These are phyloP conservation scores for Sinodicranocentrus sp. DNA, from an alignment of 2,888 invertebrate genomes.

Conservation along the genomic window DNA sequence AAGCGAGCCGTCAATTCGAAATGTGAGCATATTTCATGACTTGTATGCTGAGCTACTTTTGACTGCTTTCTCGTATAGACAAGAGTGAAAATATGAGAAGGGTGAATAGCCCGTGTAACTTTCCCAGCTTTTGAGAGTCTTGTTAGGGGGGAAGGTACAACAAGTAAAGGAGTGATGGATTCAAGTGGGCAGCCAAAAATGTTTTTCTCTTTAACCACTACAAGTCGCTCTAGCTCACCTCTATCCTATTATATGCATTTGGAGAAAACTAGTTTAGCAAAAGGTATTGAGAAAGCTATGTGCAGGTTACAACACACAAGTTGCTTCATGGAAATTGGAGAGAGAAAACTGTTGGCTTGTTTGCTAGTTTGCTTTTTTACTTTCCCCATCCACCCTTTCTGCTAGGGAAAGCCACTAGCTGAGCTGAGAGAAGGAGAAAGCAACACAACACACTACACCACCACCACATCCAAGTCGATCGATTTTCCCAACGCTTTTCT, in stretches of 20 bases:
- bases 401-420: neutral
- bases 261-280: too few species aligned
- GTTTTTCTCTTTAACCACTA: too few species aligned
- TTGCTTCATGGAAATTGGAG: neutral
- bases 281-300: too few species aligned
- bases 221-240: too few species aligned
- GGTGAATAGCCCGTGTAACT: too few species aligned
- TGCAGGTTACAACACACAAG: too few species aligned
- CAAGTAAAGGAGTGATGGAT: constrained; percentile 11
- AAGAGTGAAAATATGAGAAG: neutral
- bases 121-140: too few species aligned
- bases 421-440: neutral
- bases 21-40: too few species aligned
- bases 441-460: neutral
- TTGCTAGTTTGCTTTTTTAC: constrained; percentile 17
- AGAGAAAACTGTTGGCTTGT: neutral
- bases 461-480: constrained; percentile 24
- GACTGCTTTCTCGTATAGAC: too few species aligned
- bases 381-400: neutral
- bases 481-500: constrained; percentile 45
- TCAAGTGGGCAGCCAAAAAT: constrained; percentile 21
- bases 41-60: too few species aligned
- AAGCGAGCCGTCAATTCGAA: too few species aligned
- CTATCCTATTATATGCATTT: too few species aligned
- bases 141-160: constrained; percentile 9